Base-by-base conservation (phyloP, 2,113 vertebrate genomes). In the Lichenostomus cassidix region DNA sequence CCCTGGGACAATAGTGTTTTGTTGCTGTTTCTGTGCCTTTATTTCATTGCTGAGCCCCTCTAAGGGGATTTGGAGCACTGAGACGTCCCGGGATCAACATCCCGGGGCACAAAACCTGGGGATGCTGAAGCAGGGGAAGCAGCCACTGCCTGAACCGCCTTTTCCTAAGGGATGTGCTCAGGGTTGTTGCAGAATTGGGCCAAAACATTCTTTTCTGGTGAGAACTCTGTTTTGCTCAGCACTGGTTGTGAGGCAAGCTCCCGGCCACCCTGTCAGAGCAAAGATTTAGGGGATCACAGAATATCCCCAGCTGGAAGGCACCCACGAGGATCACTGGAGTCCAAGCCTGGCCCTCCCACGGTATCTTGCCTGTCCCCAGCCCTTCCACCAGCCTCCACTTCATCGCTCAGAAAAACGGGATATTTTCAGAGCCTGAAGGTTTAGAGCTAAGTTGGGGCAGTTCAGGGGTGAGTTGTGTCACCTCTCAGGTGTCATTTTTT, bases 161-260 rank as follows among this genome's bases (percentile, higher is more conserved):
- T 91, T 68, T 78, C 81, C 76, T 64, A 4, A 28, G 81, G 84
- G 62, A 83, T 5, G 23, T 25, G 63, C n/a, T 89, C 1, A 3
- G 73, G 56, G 23, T 22, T 89, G 33, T 5, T 85, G 77, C 47
- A 67, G 49, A 47, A 75, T 28, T 28, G 44, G 74, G 87, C 92
- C 93, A 75, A 89, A 94, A 84, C 93, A 96, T 96, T 96, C 95
- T 91, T 95, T 89, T 84, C 80, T 60, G 67, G 37, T 96, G 95
- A 96, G 87, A 53, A 20, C 42, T 37, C 10, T 96, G 96, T 96
- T 96, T 96, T 91, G 77, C 22, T 93, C 82, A 3, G 17, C 2
- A 1, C 44, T 24, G 70, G 20, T 15, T 3, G 39, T 91, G 81
- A 91, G 65, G 80, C 52, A 77, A 81, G 23, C 64, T 91, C 41